Evolutionary conservation across 1,140 invertebrate species (phyloP), one percentile per base, ranked within the genome.

Genomic region (Drosophila sproati): DNA sequence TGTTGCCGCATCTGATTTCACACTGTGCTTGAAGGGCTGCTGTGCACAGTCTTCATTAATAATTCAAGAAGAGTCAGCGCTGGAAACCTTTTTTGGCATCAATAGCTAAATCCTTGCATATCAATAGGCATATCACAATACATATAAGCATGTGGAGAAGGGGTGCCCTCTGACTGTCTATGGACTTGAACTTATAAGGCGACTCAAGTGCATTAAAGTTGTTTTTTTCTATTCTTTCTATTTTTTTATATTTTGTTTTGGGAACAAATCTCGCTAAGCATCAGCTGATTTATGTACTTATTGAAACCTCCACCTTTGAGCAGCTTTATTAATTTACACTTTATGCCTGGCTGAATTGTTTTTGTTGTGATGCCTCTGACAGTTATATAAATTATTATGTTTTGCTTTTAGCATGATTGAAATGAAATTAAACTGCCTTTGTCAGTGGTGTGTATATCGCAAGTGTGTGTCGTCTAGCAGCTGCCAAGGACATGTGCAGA

Each of bases 341-440:
- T 82, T 85, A 54, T 56, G 41, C 29, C 52, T n/a, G 10, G 20
- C n/a, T 47, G 55, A 43, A 0, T 10, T 28, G 28, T 52, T 12
- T 6, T 47, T 32, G 45, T 51, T 63, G 63, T 73, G 63, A 47
- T 68, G 52, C 63, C 55, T 34, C 20, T 80, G 83, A 89, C 83
- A 81, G 78, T 77, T 85, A 77, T 77, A 81, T 80, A 89, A 89
- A 89, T 90, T 89, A 89, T 89, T 89, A 89, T 89, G 78, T 81
- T 85, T 89, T 81, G 80, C 85, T 89, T 89, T 89, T 89, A 89
- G 78, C 85, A 73, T 89, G 85, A 89, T 89, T 89, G 85, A 89
- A 89, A 85, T 89, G 77, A 89, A 89, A 89, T 89, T 89, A 89
- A 89, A 89, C 85, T 81, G 80, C 70, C 68, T 83, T 77, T 77